Evolutionary conservation across 2,888 invertebrate genomes (phyloP).

Genomic region (Morpho achilles): DNA sequence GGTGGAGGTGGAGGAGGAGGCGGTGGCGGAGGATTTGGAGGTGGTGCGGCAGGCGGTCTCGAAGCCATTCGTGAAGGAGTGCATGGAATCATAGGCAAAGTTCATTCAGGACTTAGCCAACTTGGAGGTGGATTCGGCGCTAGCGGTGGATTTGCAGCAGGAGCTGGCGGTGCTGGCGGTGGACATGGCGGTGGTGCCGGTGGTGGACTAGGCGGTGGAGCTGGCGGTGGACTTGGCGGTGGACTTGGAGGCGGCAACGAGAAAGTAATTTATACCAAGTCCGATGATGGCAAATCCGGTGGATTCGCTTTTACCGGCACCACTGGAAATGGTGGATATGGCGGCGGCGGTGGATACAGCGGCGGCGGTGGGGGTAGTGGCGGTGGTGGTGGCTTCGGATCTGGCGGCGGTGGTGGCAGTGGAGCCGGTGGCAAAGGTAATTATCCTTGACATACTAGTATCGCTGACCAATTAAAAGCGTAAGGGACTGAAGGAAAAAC

Average conservation of each 20-base stretch:
- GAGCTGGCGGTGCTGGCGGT: conserved; percentile 27
- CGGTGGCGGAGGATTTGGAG: conserved; percentile 23
- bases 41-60: conserved; percentile 36
- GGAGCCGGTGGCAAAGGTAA: too few species aligned
- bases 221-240: conserved; percentile 40
- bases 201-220: conserved; percentile 44
- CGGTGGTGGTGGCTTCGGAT: conserved; percentile 49
- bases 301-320: conserved; percentile 66
- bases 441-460: too few species aligned
- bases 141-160: conserved; percentile 30
- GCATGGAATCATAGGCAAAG: conserved; percentile 46
- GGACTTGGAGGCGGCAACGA: conserved; percentile 34
- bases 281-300: conserved; percentile 66
- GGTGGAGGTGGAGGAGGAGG: conserved; percentile 35
- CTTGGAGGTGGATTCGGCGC: conserved; percentile 24
- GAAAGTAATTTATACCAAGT: conserved; percentile 54
- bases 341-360: conserved; percentile 42
- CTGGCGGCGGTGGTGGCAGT: conserved; percentile 36
- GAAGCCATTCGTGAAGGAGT: conserved; percentile 48
- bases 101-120: conserved; percentile 38
- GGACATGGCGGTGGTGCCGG: conserved; percentile 28
- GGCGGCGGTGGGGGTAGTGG: conserved; percentile 49
- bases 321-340: conserved; percentile 59
- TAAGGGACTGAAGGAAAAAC: too few species aligned
- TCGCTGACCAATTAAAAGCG: too few species aligned